Conservation (phyloP, 2,113 vertebrate genomes). For the Anguilla rostrata region DNA sequence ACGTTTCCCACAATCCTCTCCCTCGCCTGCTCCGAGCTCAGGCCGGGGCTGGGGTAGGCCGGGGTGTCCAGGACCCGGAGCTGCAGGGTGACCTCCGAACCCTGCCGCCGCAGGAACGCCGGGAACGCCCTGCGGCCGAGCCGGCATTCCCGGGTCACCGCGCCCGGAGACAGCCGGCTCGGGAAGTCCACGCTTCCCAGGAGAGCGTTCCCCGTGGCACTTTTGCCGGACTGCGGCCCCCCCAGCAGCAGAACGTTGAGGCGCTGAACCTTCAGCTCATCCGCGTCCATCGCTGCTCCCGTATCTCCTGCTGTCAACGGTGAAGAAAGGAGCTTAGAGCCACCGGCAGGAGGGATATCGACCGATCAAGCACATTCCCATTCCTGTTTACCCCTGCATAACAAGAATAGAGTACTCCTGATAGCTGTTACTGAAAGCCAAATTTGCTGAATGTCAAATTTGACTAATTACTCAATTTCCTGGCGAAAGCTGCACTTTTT, state of each 20-base stretch:
- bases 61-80: constrained; percentile 78
- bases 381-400: background rate
- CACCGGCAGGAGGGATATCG: background rate
- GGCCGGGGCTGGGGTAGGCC: constrained; percentile 58
- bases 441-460: background rate
- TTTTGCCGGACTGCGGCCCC: constrained; percentile 75
- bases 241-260: constrained; percentile 79
- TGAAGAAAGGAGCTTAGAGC: background rate
- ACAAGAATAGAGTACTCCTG: background rate
- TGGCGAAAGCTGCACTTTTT: background rate
- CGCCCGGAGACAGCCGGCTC: constrained; percentile 54
- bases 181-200: constrained; percentile 76
- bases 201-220: constrained; percentile 77
- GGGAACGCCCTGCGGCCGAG: constrained; percentile 56
- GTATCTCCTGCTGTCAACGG: background rate
- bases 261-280: constrained; percentile 44
- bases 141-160: constrained; percentile 57
- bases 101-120: constrained; percentile 54
- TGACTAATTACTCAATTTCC: background rate
- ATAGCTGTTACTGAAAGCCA: background rate
- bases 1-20: constrained; percentile 49
- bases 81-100: constrained; percentile 59
- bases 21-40: constrained; percentile 57
- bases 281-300: constrained; percentile 25
- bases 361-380: background rate